A percentile compares a stretch with the other conserved stretches of the same genome.
Evolutionary conservation across 2,888 invertebrate genomes (phyloP).

Genomic region (Lasioglossum figueresi): DNA sequence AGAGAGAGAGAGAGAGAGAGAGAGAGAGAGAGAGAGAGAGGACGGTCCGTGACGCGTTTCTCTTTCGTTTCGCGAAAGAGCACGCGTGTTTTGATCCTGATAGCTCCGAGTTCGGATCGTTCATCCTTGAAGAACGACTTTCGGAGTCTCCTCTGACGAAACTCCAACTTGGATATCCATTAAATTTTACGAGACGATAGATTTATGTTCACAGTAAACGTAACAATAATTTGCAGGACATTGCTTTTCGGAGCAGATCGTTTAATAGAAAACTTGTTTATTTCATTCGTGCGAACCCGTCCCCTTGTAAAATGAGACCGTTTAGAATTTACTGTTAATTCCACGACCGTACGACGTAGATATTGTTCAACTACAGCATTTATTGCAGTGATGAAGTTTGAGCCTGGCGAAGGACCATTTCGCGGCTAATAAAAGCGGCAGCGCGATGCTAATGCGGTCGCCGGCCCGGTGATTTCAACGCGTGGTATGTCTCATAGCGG

Average conservation of each 20-base stretch:
- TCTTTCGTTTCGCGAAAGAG: conserved; percentile 14
- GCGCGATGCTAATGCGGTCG: background rate
- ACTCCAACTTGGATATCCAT: background rate
- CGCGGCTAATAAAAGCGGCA: background rate
- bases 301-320: background rate
- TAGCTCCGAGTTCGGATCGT: background rate
- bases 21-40: conserved; percentile 1
- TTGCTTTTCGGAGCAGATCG: too few species aligned
- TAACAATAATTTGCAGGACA: too few species aligned
- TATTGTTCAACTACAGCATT: background rate
- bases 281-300: background rate
- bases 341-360: background rate
- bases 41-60: conserved; percentile 43
- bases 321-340: background rate
- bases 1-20: conserved; percentile 4
- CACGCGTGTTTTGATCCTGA: conserved; percentile 10
- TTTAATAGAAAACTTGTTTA: background rate
- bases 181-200: background rate
- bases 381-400: background rate
- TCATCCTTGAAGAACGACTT: conserved; percentile 4
- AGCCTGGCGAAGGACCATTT: background rate
- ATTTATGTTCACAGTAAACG: too few species aligned
- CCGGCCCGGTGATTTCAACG: background rate
- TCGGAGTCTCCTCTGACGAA: background rate
- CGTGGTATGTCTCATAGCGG: background rate